Percentiles rank a stretch among this genome's conserved stretches.
Conservation (phyloP, 2,888 invertebrate genomes). For the Hololepta plana region DNA sequence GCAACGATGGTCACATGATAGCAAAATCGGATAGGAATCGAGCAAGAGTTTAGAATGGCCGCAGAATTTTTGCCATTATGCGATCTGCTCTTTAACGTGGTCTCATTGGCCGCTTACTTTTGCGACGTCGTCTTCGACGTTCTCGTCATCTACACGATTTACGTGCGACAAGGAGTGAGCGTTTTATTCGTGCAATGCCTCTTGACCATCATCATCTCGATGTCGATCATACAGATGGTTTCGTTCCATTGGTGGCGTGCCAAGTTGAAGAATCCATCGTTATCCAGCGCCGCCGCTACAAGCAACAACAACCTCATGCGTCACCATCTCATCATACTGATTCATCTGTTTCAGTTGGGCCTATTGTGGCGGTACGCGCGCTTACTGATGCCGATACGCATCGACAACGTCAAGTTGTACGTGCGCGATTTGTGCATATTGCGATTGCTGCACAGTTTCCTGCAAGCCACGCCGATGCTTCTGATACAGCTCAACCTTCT, state of each 20-base stretch:
- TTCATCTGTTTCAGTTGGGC: conserved; percentile 52
- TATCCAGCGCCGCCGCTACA: too few species aligned
- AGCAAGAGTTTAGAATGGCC: too few species aligned
- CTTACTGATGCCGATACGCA: conserved; percentile 66
- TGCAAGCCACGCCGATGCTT: conserved; percentile 76
- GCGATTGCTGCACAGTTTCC: conserved; percentile 70
- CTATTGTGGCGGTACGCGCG: conserved; percentile 71
- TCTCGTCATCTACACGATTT: conserved; percentile 68
- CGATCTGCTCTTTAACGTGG: conserved; percentile 81
- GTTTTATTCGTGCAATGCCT: conserved; percentile 44
- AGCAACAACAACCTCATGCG: neutral
- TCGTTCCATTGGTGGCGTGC: conserved; percentile 52
- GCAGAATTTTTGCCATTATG: conserved; percentile 80
- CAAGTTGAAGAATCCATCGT: too few species aligned
- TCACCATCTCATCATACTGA: conserved; percentile 30
- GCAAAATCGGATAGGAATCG: too few species aligned
- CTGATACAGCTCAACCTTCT: conserved; percentile 64
- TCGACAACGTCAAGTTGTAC: conserved; percentile 56
- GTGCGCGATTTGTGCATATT: conserved; percentile 57
- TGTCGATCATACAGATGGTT: conserved; percentile 56
- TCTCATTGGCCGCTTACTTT: conserved; percentile 76
- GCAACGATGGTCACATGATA: too few species aligned
- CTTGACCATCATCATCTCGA: conserved; percentile 50
- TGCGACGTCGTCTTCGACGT: conserved; percentile 83
- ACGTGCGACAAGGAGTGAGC: conserved; percentile 44